Conservation (phyloP, 2,888 invertebrate genomes). For the Erebia palarica region DNA sequence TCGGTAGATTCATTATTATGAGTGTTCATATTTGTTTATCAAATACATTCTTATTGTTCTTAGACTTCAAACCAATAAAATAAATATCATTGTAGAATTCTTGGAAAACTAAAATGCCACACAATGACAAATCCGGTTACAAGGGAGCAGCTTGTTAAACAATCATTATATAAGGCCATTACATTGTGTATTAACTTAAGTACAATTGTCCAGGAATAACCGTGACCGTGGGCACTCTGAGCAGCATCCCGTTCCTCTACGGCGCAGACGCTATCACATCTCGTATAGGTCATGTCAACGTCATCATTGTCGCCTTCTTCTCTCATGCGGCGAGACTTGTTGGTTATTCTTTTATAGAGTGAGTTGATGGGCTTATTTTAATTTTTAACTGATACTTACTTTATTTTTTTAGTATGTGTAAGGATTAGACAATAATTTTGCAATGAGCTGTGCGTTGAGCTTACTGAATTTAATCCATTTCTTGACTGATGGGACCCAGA, state of each 20-base stretch:
- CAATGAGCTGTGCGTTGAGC: no score
- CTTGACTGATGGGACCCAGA: no score
- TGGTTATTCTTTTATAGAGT: conserved; percentile 93
- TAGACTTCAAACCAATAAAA: neutral
- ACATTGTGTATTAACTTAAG: conserved; percentile 4
- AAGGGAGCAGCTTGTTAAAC: conserved; percentile 20
- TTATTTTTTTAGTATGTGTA: neutral
- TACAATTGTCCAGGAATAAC: conserved; percentile 84
- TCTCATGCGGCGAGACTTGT: conserved; percentile 91
- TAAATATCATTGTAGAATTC: neutral
- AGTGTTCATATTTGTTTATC: neutral
- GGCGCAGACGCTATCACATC: conserved; percentile 92
- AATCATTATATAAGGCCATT: conserved; percentile 12
- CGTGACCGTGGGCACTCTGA: conserved; percentile 91
- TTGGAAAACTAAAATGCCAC: conserved; percentile 2
- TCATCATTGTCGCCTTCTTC: conserved; percentile 92
- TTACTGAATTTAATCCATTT: no score
- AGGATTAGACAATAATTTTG: neutral
- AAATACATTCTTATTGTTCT: neutral
- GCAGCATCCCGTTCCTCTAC: conserved; percentile 92
- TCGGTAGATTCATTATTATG: neutral
- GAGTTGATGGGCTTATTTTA: conserved; percentile 59
- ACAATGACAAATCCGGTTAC: conserved; percentile 12
- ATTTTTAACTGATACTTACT: neutral
- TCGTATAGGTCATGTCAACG: conserved; percentile 91